phyloP scores from a whole-genome alignment of 2,888 invertebrate genomes.

The Xestia ashworthii region DNA sequence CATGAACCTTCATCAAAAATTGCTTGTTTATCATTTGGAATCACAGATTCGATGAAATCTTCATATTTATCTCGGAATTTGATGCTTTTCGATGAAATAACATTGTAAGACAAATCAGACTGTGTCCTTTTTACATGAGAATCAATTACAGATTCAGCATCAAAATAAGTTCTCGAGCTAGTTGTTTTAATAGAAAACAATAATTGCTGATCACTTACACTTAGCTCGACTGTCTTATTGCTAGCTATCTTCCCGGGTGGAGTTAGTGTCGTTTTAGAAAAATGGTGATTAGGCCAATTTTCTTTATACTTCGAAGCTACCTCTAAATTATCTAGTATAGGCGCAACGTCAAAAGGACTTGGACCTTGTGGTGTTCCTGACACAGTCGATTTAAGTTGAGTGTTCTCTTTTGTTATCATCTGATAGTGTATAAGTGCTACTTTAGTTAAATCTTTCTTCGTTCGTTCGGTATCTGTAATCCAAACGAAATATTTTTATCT shows the following conservation, averaged over 20 bases:
- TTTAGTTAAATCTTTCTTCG: constrained; percentile 65
- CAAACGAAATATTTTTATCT: constrained; percentile 41
- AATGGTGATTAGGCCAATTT: constrained; percentile 44
- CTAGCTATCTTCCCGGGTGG: constrained; percentile 70
- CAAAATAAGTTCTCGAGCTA: constrained; percentile 70
- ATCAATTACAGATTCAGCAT: constrained; percentile 44
- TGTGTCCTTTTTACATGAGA: constrained; percentile 7
- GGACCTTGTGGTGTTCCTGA: background rate
- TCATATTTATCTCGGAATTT: constrained; percentile 16
- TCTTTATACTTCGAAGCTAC: constrained; percentile 40
- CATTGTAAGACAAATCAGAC: background rate
- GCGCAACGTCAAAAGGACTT: background rate
- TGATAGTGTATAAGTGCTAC: constrained; percentile 38
- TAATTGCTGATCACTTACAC: constrained; percentile 61
- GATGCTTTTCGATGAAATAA: background rate
- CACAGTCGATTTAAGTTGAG: constrained; percentile 3
- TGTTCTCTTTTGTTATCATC: constrained; percentile 35
- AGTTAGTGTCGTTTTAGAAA: constrained; percentile 66
- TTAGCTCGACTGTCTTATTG: constrained; percentile 69
- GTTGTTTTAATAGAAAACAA: constrained; percentile 67
- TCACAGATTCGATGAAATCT: background rate
- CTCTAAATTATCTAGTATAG: background rate
- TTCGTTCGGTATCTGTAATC: constrained; percentile 79
- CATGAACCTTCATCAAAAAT: constrained; percentile 3
- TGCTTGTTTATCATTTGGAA: background rate